Evolutionary conservation across 2,113 vertebrate genomes (phyloP), one percentile per base, ranked within the genome.

Genomic region (Pituophis catenifer): DNA sequence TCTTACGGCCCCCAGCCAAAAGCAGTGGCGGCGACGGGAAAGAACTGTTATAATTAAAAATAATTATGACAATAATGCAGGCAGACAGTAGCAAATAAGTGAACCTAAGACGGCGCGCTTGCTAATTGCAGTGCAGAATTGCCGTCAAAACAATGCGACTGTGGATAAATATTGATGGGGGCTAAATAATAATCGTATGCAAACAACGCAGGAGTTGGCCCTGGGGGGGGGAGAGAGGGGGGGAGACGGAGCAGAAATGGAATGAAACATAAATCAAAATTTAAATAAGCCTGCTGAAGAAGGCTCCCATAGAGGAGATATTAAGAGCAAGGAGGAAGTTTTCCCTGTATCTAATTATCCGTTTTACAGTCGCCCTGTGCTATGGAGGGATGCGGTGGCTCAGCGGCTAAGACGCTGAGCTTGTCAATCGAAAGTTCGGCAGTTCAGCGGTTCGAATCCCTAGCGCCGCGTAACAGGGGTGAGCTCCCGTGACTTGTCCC

Each of bases 11-110:
- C 44, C 10, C 24, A 10, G 1, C 92, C 81, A 94, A 54, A 93
- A 57, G 58, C 0, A 0, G 0, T 2, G 1, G 90, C 89, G 86
- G 89, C 26, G 89, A 88, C 0, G 33, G 91, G 89, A 94, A 89
- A 93, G 44, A 92, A 57, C 26, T 70, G 92, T 90, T 94, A 94
- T 95, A 96, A 96, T 97, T 96, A 96, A 96, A 96, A 96, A 97
- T 94, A 93, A 93, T 96, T 95, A 95, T 90, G 95, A 97, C 94
- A 96, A 96, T 95, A 96, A 97, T 53, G 92, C 94, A 94, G 88
- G 91, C 92, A 97, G 97, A 95, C 95, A 95, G 95, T 55, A 90
- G 95, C 92, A 92, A 95, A 96, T 95, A 62, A 95, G 96, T 96
- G 95, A 96, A 95, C 91, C 92, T 33, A 95, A 91, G 93, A 88